phyloP scores from a whole-genome alignment of 2,797 vertebrate species.

The Bradypodion ventrale region DNA sequence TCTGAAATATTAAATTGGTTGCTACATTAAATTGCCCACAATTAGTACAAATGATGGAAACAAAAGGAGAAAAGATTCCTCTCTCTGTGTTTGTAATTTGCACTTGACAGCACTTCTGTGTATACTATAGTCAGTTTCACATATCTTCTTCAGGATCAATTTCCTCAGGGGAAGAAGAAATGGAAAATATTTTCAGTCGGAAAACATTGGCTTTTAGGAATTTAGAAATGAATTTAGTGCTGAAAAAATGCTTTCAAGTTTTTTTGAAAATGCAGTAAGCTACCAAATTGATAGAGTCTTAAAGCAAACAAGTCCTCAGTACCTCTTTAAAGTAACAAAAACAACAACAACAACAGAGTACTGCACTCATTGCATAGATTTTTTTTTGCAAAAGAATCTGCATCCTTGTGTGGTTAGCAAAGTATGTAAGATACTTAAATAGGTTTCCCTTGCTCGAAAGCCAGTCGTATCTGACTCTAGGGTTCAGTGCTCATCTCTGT shows the following conservation, averaged over 20 bases:
- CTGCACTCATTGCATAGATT: no score
- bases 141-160: conserved; percentile 11
- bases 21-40: background rate
- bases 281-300: conserved; percentile 60
- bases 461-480: no score
- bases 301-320: conserved; percentile 71
- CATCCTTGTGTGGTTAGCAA: conserved; percentile 76
- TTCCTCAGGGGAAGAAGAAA: background rate
- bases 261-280: conserved; percentile 46
- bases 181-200: conserved; percentile 1
- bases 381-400: conserved; percentile 74
- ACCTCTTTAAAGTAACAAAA: conserved; percentile 75
- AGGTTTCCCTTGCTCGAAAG: no score
- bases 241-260: conserved; percentile 45
- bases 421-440: conserved; percentile 78
- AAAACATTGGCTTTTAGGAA: conserved; percentile 1
- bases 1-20: conserved; percentile 34
- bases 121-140: conserved; percentile 27
- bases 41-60: background rate
- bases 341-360: no score
- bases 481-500: no score
- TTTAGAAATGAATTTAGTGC: conserved; percentile 27
- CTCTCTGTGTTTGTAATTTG: conserved; percentile 2
- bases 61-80: conserved; percentile 24
- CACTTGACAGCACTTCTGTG: conserved; percentile 35